Evolutionary conservation across 2,797 vertebrate species (phyloP), one percentile per base, ranked within the genome.

Genomic region (Champsocephalus gunnari): DNA sequence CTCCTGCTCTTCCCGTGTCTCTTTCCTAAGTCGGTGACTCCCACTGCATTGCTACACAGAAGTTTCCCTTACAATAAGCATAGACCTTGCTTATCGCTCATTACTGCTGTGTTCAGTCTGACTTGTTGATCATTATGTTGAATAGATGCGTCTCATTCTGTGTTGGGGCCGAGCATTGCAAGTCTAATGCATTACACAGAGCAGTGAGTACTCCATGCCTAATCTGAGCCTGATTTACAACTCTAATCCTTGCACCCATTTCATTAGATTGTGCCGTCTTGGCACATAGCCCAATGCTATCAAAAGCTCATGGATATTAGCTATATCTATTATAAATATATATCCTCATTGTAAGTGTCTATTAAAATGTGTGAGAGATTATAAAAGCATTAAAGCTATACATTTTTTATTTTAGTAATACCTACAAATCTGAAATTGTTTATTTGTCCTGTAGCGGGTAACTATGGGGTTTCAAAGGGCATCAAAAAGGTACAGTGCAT

Each of bases 71-170:
- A 24, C 24, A 24, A 24, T 24, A 86, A 88, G 81, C 81, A 80
- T 24, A 51, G 47, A 54, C 67, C 73, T 81, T 75, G 80, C 88
- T 85, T 88, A 90, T 82, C 83, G 79, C 58, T 83, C 72, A 76
- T 82, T 81, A 65, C 68, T 69, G 73, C 69, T 76, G 76, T 19
- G 44, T 71, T 84, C 53, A 38, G 54, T 68, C 67, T 63, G 83
- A 85, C 73, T 74, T 61, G 16, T 58, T 66, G 47, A 70, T 85
- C 49, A 66, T 89, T 83, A 74, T 38, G 73, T 73, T 87, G 81
- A 83, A 86, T 81, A 73, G 75, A 86, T 82, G 66, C 66, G 61
- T 75, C 63, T 69, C 62, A 24, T 80, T 84, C 48, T 55, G 48
- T 76, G 73, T 57, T 38, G 55, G 66, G 75, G 77, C 76, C 75